Evolutionary conservation across 2,888 invertebrate genomes (phyloP), one percentile per base, ranked within the genome.

Genomic region (Melinopterus prodromus): DNA sequence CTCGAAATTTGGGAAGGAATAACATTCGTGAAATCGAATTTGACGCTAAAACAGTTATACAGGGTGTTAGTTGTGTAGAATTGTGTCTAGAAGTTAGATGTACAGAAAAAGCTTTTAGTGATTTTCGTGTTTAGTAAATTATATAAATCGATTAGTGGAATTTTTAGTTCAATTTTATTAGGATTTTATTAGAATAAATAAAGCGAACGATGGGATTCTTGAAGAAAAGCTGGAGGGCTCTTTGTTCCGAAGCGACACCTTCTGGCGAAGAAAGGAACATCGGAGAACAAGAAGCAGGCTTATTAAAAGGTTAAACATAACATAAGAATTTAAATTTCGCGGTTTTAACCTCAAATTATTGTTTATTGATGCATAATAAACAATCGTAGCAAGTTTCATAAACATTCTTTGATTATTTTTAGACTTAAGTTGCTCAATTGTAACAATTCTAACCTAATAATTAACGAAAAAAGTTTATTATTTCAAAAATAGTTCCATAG

Each of bases 201-300:
- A 80, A 71, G 76, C 26, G 69, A 76, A 83, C 81, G 78, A 84
- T 84, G 84, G 83, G 83, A 75, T 80, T 83, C 71, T 80, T 83
- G 71, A 81, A 84, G 80, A 83, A 84, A 80, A 84, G 84, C 37
- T 86, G 85, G 80, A 82, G 82, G 72, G 80, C 83, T 69, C 84
- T 85, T 80, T 82, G 83, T 71, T 84, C 84, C 78, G 76, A 82
- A 77, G 83, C 81, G 80, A 69, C 78, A 36, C 69, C 69, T 76
- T 71, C 26, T 16, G 71, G 16, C 72, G 78, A 78, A 38, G 82
- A 79, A 70, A 80, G 79, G 77, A 80, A 80, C 35, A 72, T 81
- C 16, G 83, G 85, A 36, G 88, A 88, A 82, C 88, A 88, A 79
- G 85, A 85, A 72, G 86, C 87, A 9, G 88, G 86, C 38, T 85